These are phyloP conservation scores for Andricus grossulariae DNA, from an alignment of 1,140 invertebrate genomes.

Conservation along the genomic window DNA sequence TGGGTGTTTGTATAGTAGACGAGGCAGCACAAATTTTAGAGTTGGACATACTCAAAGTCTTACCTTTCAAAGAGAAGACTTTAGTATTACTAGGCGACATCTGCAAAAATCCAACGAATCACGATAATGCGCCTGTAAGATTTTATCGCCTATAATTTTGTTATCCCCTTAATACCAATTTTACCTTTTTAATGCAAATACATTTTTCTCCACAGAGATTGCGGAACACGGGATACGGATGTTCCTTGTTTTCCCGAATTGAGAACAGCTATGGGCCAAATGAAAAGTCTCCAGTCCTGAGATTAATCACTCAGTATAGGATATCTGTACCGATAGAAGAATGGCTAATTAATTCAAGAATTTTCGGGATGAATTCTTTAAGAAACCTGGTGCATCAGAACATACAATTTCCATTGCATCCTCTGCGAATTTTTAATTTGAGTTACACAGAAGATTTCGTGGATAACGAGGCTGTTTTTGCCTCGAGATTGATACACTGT, in stretches of 20 bases:
- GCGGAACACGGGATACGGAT: background rate
- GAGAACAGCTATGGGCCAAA: background rate
- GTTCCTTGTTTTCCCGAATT: background rate
- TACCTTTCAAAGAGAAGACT: background rate
- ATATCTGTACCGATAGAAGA: background rate
- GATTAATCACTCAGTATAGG: background rate
- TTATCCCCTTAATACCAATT: too few relatives aligned
- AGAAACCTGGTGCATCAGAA: background rate
- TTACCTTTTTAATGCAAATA: background rate
- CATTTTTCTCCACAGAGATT: background rate
- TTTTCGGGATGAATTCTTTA: slow-evolving; percentile 7
- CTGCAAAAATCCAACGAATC: background rate
- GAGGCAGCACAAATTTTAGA: background rate
- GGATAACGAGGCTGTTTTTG: background rate
- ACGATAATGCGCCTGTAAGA: background rate
- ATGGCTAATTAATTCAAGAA: background rate
- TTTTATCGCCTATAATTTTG: too few relatives aligned
- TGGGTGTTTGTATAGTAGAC: background rate
- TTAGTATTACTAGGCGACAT: background rate
- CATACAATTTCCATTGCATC: background rate
- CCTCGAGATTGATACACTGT: background rate
- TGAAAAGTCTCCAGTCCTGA: background rate
- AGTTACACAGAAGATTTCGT: background rate
- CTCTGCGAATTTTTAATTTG: background rate
- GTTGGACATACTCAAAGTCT: background rate